These are phyloP conservation scores for Eulemur macaco DNA, from an alignment of 2,113 vertebrate genomes.

Conservation along the genomic window DNA sequence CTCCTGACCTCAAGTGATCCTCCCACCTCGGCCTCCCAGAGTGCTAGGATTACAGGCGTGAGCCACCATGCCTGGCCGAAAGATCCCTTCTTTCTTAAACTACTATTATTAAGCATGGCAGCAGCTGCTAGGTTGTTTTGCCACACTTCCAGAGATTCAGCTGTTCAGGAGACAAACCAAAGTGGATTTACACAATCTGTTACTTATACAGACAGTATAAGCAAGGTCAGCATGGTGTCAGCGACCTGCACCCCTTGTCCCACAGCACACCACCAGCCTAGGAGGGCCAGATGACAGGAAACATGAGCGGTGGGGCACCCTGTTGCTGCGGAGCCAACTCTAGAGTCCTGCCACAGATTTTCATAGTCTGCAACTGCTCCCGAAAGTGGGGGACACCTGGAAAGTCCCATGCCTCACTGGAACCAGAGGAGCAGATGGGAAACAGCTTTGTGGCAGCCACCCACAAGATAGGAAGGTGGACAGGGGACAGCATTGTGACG, in stretches of 20 bases:
- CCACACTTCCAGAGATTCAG: neutral
- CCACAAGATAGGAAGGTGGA: neutral
- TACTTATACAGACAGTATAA: neutral
- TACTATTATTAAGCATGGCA: neutral
- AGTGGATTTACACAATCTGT: neutral
- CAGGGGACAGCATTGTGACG: neutral
- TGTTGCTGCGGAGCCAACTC: neutral
- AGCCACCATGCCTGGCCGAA: too few relatives aligned
- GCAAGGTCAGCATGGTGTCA: neutral
- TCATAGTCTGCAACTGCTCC: neutral
- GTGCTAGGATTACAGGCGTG: too few relatives aligned
- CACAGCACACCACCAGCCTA: neutral
- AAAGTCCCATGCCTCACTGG: neutral
- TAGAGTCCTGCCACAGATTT: neutral
- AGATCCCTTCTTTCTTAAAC: neutral
- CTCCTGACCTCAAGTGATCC: too few relatives aligned
- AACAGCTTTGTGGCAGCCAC: neutral
- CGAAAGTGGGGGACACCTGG: neutral
- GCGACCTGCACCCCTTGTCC: neutral
- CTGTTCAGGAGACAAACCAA: neutral
- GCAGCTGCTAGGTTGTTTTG: neutral
- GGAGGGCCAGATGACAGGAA: neutral
- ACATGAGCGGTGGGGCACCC: neutral
- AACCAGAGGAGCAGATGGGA: neutral
- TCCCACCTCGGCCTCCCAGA: too few relatives aligned